A percentile compares a stretch with the other conserved stretches of the same genome.
Evolutionary conservation across 1,140 invertebrate genomes (phyloP).

Genomic region (Tetragonula clypearis): DNA sequence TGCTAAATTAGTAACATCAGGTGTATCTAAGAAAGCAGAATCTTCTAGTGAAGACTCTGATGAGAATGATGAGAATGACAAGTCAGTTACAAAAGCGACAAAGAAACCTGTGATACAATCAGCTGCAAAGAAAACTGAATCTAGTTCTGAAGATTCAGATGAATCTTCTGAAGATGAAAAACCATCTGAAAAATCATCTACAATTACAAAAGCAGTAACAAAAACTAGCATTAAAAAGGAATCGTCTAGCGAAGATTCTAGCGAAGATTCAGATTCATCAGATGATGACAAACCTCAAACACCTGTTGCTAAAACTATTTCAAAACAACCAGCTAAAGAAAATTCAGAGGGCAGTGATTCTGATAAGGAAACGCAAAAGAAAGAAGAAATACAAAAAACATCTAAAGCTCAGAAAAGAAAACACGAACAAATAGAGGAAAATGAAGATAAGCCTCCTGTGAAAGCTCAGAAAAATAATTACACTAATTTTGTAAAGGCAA

Average conservation of each 20-base stretch:
- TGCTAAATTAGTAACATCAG: conserved; percentile 18
- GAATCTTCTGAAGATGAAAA: conserved; percentile 71
- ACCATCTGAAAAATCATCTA: neutral
- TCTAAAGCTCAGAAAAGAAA: conserved; percentile 73
- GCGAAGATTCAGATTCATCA: conserved; percentile 52
- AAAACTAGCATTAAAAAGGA: conserved; percentile 59
- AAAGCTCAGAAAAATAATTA: conserved; percentile 81
- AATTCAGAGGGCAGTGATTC: conserved; percentile 43
- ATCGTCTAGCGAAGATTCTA: conserved; percentile 72
- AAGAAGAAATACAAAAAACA: conserved; percentile 56
- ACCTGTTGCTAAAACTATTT: conserved; percentile 35
- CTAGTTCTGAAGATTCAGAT: conserved; percentile 73
- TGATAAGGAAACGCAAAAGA: conserved; percentile 61
- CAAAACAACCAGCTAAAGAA: conserved; percentile 41
- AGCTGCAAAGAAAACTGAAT: conserved; percentile 64
- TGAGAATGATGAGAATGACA: conserved; percentile 60
- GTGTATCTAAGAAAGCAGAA: conserved; percentile 64
- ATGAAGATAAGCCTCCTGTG: conserved; percentile 69
- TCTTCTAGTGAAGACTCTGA: conserved; percentile 69
- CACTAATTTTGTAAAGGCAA: conserved; percentile 83
- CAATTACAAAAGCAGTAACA: conserved; percentile 24
- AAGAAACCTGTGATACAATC: neutral
- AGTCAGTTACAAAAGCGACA: conserved; percentile 9
- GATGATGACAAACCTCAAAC: conserved; percentile 55
- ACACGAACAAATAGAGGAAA: conserved; percentile 45